Base-by-base conservation (phyloP, 1,140 invertebrate genomes). In the Heliothis virescens region DNA sequence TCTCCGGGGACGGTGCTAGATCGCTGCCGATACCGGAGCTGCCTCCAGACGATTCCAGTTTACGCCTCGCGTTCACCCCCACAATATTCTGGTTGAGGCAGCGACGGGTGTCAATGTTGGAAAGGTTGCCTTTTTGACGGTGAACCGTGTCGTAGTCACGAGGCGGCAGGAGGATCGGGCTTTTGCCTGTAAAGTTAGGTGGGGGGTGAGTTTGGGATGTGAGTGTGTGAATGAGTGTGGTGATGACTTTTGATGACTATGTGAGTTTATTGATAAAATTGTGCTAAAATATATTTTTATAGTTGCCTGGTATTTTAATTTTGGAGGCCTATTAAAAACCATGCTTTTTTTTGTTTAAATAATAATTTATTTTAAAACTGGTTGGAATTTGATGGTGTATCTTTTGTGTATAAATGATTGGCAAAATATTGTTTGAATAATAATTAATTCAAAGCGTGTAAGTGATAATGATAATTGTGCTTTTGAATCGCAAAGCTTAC, bases 91-190 rank as follows among this genome's bases (percentile, higher is more conserved):
- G 92, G 81, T 97, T 97, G 29, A 97, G 91, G 81, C 97, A 97
- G 65, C 97, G 95, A 15, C 98, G 90, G 16, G 96, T 95, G 87
- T 98, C 97, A 71, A 98, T 98, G 52, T 97, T 97, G 41, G 96
- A 96, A n/a, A 98, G 92, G 89, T 98, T 98, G 0, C 98, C 98
- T 77, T 97, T 97, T 79, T 97, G 97, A 18, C 98, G 95, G 86
- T 98, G 97, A 9, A 98, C 96, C 1, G 97, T 98, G 89, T 99
- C 98, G 93, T 99, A 99, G 92, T 99, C 99, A 57, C 98, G 96
- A 0, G 98, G 98, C 1, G 99, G 98, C 47, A 99, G 95, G 55
- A 99, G 96, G 1, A 98, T 98, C 0, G 97, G 97, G 26, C 96
- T 96, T 80, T 96, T 96, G 3, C 96, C 96, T 85, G 95, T 12